Evolutionary conservation across 1,140 invertebrate genomes (phyloP), one percentile per base, ranked within the genome.

Genomic region (Palaemon carinicauda): DNA sequence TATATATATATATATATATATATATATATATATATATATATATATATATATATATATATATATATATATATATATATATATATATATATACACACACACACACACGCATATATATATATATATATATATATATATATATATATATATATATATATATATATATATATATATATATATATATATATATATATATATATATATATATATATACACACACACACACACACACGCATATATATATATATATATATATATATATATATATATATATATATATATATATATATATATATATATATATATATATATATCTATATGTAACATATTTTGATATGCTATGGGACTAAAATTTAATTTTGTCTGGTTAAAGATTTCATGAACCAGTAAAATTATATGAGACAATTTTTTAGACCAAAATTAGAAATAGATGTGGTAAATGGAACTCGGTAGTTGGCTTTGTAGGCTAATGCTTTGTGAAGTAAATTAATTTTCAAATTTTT

Each of bases 121-220:
- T 21, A n/a, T 21, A 65, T 21, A n/a, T 21, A 65, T 21, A n/a
- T 21, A 65, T 21, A n/a, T 21, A 65, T 65, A 65, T 65, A 65
- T 65, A 65, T 65, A 65, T 65, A 65, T 65, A 65, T 65, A 65
- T 65, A 65, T 65, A 65, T 65, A 65, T 65, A 65, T 65, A 65
- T n/a, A 65, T 65, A 65, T 65, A 65, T 65, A n/a, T 65, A 65
- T 65, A 65, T 65, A 65, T 65, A 60, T 60, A 60, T 19, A 60
- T 19, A 3, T 19, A 60, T 60, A 60, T 19, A 60, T 19, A 19
- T 24, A 65, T 24, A 21, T 24, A 65, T 24, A 21, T 24, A 21
- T 24, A 65, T 24, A 65, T 24, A 65, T 24, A 24, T 24, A 24
- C 21, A 21, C 5, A 21, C 15, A 65, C 15, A 65, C 15, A 24